Base-by-base conservation (phyloP, 2,113 vertebrate genomes). In the Columba livia region DNA sequence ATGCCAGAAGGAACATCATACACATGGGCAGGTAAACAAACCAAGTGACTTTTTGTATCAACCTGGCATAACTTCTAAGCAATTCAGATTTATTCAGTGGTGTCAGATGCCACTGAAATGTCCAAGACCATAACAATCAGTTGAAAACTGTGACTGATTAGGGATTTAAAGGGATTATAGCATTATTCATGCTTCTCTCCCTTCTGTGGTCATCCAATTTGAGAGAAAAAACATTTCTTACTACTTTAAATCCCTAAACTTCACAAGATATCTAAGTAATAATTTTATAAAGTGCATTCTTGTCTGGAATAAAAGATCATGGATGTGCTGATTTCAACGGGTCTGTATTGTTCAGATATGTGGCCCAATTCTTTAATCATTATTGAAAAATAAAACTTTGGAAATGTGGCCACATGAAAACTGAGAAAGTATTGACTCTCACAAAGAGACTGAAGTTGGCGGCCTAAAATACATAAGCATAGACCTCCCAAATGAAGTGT, bases 211-310 rank as follows among this genome's bases (percentile, higher is more conserved):
- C 61, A 86, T 24, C 9, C 61, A 60, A 9, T 79, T 79, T 72
- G 31, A 40, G 67, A 86, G 40, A 79, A 93, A 94, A 88, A 88
- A 42, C 18, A 25, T 81, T 74, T 94, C 15, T 64, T 87, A 80
- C 25, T 70, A 15, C 15, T 26, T 83, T 66, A 93, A 88, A 83
- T n/a, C 36, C 42, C 10, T 66, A 42, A 77, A 57, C 26, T 48
- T 90, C 28, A 67, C 21, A 71, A 79, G 13, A n/a, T 78, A 58
- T 32, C 66, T 58, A 80, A 92, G 80, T 10, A 73, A 58, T 78
- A 38, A 38, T 54, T 83, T 88, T 48, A 73, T 62, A 34, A 77
- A 80, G 8, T 32, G 3, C 23, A 51, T 70, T 13, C 2, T 14
- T 82, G 11, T 26, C 75, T 88, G 47, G 47, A 83, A 77, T 66